Evolutionary conservation across 2,113 vertebrate genomes (phyloP), one percentile per base, ranked within the genome.

Genomic region (Embiotoca jacksoni): DNA sequence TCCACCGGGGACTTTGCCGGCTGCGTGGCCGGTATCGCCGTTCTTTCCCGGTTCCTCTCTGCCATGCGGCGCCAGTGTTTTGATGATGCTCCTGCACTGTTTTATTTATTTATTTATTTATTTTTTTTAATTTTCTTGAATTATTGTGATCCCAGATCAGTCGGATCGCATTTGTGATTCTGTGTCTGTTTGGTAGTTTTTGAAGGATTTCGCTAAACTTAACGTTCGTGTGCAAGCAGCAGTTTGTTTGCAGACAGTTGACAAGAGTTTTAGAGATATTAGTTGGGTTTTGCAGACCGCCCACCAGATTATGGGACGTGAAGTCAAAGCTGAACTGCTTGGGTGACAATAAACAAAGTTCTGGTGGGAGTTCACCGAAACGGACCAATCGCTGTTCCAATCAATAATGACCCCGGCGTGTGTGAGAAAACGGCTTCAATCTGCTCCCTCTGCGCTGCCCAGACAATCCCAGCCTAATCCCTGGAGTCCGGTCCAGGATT

Each of bases 391-490:
- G 11, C 65, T 23, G 47, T 9, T 49, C 73, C 57, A 23, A 81
- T 84, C 57, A 80, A 63, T 88, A 81, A 32, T 41, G 59, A 71
- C 61, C 76, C 41, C 32, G 72, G 36, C 61, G 56, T 72, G 61
- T 83, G 77, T 88, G 85, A 81, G 61, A 89, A 80, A 89, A 82
- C 80, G 47, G 36, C 71, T 61, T 78, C 74, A 85, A 61, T 82
- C 74, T 75, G 84, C 78, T 86, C 84, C 81, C 63, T 83, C 71
- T 90, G 62, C 31, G 79, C 59, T 72, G 85, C 75, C 88, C 85
- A 92, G 87, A 93, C 91, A 91, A 89, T 85, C 84, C 81, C 32
- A 78, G 47, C 36, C 33, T 92, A 93, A 93, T 93, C 88, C 89
- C 69, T 1, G 41, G 59, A 82, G 85, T 90, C 87, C 88, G 77